Percentiles rank a stretch among this genome's conserved stretches.
Conservation (phyloP, 2,113 vertebrate genomes). For the Choloepus hoffmanni region DNA sequence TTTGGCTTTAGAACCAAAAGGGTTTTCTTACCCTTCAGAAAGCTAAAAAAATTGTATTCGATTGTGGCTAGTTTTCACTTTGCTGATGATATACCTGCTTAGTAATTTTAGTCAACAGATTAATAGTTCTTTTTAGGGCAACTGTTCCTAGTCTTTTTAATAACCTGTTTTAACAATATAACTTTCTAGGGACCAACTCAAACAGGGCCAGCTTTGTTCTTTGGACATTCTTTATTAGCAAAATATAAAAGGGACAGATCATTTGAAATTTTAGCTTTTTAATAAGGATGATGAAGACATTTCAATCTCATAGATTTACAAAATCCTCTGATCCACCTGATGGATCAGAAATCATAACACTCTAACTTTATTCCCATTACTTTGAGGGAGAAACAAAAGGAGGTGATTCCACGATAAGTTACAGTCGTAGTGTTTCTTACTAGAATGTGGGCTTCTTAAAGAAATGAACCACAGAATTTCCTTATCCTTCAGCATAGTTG, state of each 20-base stretch:
- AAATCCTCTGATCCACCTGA: not conserved
- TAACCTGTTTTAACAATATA: not conserved
- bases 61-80: not conserved
- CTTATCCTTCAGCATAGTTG: not conserved
- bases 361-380: not conserved
- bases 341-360: not conserved
- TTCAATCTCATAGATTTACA: not conserved
- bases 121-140: not conserved
- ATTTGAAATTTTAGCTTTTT: not conserved
- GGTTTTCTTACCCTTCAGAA: not conserved
- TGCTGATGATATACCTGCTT: not conserved
- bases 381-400: slow-evolving; percentile 15
- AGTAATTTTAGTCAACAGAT: not conserved
- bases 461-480: not conserved
- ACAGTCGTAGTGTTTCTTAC: not conserved
- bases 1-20: not conserved
- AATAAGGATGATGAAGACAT: not conserved
- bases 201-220: slow-evolving; percentile 1
- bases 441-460: not conserved
- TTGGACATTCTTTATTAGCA: not conserved
- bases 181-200: not conserved
- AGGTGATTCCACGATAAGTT: not conserved
- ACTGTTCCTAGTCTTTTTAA: not conserved
- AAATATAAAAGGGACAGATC: not conserved
- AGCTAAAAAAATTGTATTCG: not conserved